Evolutionary conservation across 2,797 vertebrate species (phyloP).

Genomic region (Crypturellus tataupa): DNA sequence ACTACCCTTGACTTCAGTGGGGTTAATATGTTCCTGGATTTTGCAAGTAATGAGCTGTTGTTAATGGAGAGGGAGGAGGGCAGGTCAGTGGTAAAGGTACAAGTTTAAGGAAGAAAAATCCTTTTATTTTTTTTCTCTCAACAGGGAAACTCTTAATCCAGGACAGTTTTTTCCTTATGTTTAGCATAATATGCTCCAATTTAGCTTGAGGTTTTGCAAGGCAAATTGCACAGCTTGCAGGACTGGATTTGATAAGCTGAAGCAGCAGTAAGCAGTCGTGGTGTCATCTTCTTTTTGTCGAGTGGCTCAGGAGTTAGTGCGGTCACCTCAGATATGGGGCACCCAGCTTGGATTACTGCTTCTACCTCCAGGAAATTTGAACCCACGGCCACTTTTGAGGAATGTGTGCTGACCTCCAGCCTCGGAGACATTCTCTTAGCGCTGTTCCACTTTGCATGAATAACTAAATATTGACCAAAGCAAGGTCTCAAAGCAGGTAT

Average conservation of each 20-base stretch:
- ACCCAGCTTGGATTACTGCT: background rate
- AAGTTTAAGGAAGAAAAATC: background rate
- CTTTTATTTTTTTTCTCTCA: fast-evolving
- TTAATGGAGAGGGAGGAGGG: background rate
- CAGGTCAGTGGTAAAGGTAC: background rate
- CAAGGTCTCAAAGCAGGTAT: background rate
- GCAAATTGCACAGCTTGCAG: background rate
- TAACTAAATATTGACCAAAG: background rate
- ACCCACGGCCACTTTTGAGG: background rate
- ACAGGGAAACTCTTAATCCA: background rate
- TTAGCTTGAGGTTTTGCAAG: background rate
- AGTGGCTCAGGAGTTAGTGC: background rate
- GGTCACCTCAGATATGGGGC: slow-evolving; percentile 9
- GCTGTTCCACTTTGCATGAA: background rate
- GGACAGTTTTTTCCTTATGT: background rate
- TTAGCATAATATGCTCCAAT: background rate
- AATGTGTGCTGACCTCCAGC: background rate
- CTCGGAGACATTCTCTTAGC: background rate
- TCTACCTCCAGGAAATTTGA: slow-evolving; percentile 14
- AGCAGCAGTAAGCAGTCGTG: background rate
- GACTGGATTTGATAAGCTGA: background rate
- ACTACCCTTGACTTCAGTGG: background rate
- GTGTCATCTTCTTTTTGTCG: background rate
- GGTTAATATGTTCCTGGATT: background rate
- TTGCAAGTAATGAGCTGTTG: background rate